phyloP scores from a whole-genome alignment of 1,140 invertebrate species.

The Conus betulinus region DNA sequence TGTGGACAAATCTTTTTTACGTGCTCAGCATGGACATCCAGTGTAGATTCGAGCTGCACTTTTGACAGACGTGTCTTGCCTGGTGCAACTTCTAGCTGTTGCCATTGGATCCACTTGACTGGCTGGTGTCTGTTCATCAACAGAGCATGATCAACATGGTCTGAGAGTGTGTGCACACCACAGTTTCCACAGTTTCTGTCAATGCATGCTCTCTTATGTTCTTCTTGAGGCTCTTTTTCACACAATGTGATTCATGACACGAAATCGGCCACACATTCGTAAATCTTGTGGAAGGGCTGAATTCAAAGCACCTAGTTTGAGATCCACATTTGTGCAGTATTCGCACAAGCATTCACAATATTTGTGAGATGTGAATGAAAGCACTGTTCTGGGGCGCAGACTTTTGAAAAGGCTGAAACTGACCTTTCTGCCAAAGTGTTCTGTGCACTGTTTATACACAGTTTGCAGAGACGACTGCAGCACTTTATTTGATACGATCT shows the following conservation, averaged over 20 bases:
- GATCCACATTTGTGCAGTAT: conserved; percentile 35
- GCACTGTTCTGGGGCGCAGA: conserved; percentile 17
- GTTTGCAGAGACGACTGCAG: neutral
- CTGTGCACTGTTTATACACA: neutral
- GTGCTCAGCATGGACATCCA: neutral
- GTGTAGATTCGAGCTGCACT: neutral
- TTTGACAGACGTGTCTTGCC: neutral
- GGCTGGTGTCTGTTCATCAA: too few relatives aligned
- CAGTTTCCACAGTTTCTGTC: conserved; percentile 30
- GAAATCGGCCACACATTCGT: conserved; percentile 8
- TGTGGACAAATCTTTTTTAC: neutral
- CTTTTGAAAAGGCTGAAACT: conserved; percentile 1
- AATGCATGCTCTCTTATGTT: neutral
- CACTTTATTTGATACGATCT: neutral
- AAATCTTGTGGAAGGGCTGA: neutral
- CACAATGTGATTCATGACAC: neutral
- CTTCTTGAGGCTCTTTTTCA: neutral
- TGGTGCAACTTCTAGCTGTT: too few relatives aligned
- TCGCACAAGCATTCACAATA: too few relatives aligned
- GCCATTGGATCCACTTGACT: too few relatives aligned
- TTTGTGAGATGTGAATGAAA: too few relatives aligned
- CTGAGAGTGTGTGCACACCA: neutral
- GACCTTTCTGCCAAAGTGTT: neutral
- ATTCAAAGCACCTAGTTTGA: conserved; percentile 20
- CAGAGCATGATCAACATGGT: too few relatives aligned